Conservation (phyloP, 2,797 vertebrate genomes). For the Avahi laniger region DNA sequence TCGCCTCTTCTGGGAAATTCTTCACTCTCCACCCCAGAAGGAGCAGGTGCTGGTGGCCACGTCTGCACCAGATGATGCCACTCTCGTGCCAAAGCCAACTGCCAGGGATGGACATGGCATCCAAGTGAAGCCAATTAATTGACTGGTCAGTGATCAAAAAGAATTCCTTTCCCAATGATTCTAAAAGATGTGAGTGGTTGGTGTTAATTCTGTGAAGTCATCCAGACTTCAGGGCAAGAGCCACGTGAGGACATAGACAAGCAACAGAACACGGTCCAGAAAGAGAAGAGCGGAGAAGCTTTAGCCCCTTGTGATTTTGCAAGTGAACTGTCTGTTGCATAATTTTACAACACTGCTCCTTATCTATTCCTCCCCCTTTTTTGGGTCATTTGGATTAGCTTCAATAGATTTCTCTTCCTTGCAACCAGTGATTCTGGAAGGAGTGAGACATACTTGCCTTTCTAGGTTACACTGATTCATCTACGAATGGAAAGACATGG, state of each 20-base stretch:
- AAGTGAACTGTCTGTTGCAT: not conserved
- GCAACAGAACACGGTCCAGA: not conserved
- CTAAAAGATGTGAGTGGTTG: not conserved
- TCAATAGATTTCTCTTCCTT: not conserved
- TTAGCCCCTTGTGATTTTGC: not conserved
- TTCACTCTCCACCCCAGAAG: not conserved
- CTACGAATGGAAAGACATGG: not conserved
- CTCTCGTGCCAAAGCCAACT: not conserved
- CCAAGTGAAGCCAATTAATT: not conserved
- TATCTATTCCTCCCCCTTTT: not conserved
- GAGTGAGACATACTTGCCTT: not conserved
- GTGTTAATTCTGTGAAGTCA: not conserved
- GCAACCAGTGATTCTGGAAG: not conserved
- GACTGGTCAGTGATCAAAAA: not conserved
- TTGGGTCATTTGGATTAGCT: not conserved
- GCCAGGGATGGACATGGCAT: not conserved
- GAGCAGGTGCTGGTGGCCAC: not conserved
- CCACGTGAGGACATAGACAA: not conserved
- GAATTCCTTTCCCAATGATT: not conserved
- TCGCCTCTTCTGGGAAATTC: not conserved
- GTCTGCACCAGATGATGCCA: not conserved
- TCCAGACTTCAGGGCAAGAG: not conserved
- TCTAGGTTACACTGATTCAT: not conserved
- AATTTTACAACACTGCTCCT: not conserved
- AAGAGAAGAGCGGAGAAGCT: not conserved